Conservation (phyloP, 1,140 invertebrate genomes). For the Zaprionus camerounensis region DNA sequence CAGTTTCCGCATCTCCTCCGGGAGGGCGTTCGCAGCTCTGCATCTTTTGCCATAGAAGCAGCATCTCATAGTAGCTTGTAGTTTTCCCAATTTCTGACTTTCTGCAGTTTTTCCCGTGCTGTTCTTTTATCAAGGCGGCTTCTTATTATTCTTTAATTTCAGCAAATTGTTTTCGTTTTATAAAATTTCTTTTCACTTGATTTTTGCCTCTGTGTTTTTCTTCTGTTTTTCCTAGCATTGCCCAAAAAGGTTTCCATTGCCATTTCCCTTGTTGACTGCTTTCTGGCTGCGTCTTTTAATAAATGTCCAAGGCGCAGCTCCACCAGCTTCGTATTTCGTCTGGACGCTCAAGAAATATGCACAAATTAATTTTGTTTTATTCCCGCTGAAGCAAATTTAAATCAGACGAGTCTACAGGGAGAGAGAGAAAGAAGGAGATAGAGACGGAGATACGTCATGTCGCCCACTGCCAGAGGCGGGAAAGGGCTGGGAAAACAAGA, state of each 20-base stretch:
- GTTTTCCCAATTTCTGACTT: constrained; percentile 1
- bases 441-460: constrained; percentile 68
- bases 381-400: constrained; percentile 79
- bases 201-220: constrained; percentile 46
- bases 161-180: constrained; percentile 83
- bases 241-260: constrained; percentile 75
- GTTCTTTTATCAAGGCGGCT: constrained; percentile 32
- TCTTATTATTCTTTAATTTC: constrained; percentile 83
- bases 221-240: constrained; percentile 69
- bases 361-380: constrained; percentile 83
- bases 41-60: constrained; percentile 51
- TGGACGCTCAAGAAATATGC: constrained; percentile 79
- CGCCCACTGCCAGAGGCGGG: constrained; percentile 52
- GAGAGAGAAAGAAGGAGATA: constrained; percentile 29
- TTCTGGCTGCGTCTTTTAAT: constrained; percentile 73
- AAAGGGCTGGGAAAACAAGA: constrained; percentile 55
- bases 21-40: constrained; percentile 55
- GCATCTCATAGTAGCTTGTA: neutral
- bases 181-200: constrained; percentile 80
- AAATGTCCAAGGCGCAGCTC: constrained; percentile 65
- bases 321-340: constrained; percentile 72
- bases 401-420: constrained; percentile 57
- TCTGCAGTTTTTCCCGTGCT: constrained; percentile 6
- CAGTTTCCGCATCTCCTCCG: constrained; percentile 57
- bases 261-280: constrained; percentile 38